These are phyloP conservation scores for Lordiphosa collinella DNA, from an alignment of 1,140 invertebrate species.

Conservation along the genomic window DNA sequence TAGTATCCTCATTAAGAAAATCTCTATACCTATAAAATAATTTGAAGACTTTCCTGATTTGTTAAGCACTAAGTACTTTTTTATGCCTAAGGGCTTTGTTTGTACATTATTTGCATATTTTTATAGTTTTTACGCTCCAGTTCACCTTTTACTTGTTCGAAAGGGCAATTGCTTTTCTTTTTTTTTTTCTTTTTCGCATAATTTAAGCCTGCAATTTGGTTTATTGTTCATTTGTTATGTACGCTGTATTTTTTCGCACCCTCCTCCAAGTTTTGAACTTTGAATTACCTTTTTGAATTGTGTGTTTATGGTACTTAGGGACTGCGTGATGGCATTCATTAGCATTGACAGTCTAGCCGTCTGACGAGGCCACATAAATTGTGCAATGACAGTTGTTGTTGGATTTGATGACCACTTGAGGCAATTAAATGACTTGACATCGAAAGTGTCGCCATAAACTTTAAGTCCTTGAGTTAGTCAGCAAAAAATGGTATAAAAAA, in stretches of 20 bases:
- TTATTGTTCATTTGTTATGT: slow-evolving; percentile 36
- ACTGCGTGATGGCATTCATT: slow-evolving; percentile 50
- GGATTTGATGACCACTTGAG: slow-evolving; percentile 32
- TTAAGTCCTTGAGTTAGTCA: slow-evolving; percentile 13
- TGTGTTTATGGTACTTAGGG: slow-evolving; percentile 32
- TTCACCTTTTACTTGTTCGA: too few species aligned
- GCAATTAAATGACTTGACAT: slow-evolving; percentile 11
- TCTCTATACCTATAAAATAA: too few species aligned
- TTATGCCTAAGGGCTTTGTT: too few species aligned
- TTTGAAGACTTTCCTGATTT: too few species aligned
- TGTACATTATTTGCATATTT: too few species aligned
- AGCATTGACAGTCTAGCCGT: slow-evolving; percentile 61
- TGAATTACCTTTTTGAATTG: slow-evolving; percentile 16
- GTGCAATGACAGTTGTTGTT: slow-evolving; percentile 35
- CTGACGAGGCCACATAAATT: slow-evolving; percentile 54
- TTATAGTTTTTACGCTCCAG: too few species aligned
- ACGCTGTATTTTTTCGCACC: slow-evolving; percentile 11
- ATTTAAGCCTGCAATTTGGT: slow-evolving; percentile 38
- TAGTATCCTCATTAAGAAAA: too few species aligned
- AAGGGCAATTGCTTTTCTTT: too few species aligned
- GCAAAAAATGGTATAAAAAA: background rate
- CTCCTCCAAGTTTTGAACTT: slow-evolving; percentile 28
- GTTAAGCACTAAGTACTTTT: too few species aligned
- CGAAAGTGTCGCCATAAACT: background rate
- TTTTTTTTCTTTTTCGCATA: slow-evolving; percentile 18